Evolutionary conservation across 2,113 vertebrate genomes (phyloP), one percentile per base, ranked within the genome.

Genomic region (Pollachius pollachius): DNA sequence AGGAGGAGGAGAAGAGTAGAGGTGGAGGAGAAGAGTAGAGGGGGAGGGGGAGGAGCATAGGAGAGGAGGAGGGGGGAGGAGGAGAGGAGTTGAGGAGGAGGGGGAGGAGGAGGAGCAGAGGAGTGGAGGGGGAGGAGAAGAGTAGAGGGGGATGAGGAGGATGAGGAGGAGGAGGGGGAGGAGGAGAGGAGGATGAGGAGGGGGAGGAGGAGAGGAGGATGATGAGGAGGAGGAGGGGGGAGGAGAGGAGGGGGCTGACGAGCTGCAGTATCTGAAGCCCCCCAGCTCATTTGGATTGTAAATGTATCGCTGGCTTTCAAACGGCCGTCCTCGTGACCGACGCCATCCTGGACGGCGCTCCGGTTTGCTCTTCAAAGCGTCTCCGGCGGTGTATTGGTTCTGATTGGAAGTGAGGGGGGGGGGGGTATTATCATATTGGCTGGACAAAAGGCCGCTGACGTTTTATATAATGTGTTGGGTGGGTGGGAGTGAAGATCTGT

Each of bases 271-370:
- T 66, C 25, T 69, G 25, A 23, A 19, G 52, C 25, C 17, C 60
- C 71, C 16, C 30, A 9, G 18, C 68, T 82, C 3, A 65, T 80
- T 75, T 83, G 69, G 68, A 76, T 70, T 67, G 59, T 75, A 77
- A 80, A 75, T 74, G 63, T 25, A 30, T 0, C 41, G 1, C 23
- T 68, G 18, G 56, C 19, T 67, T 62, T 61, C 15, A 19, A 25
- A 61, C 21, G 41, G 41, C 41, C 15, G 15, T 68, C 41, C 21
- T 25, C 15, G 6, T 41, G 62, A 16, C 15, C 52, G n/a, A 18
- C 12, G 41, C 56, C 52, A 59, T 56, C 23, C 65, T 72, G 23
- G 64, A 59, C 65, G 23, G 27, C 18, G 56, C 63, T 56, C 16
- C 15, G 21, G 18, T 59, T 48, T 72, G 27, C 4, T 16, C 70